Evolutionary conservation across 2,113 vertebrate species (phyloP), one percentile per base, ranked within the genome.

Genomic region (Procavia capensis): DNA sequence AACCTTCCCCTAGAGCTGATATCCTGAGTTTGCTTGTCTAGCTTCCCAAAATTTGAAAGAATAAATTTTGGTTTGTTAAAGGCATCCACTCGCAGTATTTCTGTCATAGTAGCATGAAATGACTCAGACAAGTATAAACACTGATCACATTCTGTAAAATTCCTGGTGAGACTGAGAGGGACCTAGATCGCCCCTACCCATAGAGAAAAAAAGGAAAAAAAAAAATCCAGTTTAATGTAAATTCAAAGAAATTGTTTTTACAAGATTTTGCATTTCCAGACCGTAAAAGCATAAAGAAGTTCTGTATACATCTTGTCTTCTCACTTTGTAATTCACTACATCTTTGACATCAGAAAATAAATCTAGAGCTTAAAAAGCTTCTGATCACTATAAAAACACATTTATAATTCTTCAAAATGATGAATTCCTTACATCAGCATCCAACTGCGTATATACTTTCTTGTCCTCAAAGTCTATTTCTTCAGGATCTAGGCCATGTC

Each of bases 391-490:
- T 43, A 43, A 95, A 96, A 57, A 84, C 8, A 90, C 9, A 43
- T 34, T 95, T 85, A 75, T 61, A 91, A 79, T 43, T 9, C 8
- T 88, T 94, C n/a, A 80, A 59, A 85, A 63, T 80, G 22, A 85
- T 16, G 11, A 43, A 64, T 64, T 80, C 29, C 13, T 63, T 75
- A 85, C 72, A 91, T 79, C 57, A 86, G 4, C 41, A 85, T 36
- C 61, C 6, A 34, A 66, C 11, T 36, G 19, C 5, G 14, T 76
- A 76, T 17, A 47, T 57, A 36, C 1, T 43, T 91, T 74, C 43
- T 59, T 19, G 5, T 43, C 16, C 34, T 89, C 41, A 63, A 93
- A 72, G 10, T 88, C 5, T 20, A 70, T 59, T 63, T 80, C 83
- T 75, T 76, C 83, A 95, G 31, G 43, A 3, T 63, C 14, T 24